Conservation (phyloP, 2,797 vertebrate genomes). For the Enoplosus armatus region DNA sequence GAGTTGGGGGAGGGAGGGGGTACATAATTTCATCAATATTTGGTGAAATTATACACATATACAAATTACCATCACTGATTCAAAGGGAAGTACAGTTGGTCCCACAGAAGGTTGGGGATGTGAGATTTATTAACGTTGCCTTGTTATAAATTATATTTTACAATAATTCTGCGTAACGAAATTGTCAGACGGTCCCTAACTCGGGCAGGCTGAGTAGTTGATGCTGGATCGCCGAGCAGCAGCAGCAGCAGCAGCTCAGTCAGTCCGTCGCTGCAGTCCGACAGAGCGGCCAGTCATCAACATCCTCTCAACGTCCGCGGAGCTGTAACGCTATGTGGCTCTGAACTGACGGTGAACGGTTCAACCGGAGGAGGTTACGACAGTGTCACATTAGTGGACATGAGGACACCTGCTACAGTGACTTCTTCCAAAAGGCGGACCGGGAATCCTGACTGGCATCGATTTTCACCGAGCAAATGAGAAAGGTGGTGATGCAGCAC, state of each 20-base stretch:
- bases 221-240: constrained; percentile 60
- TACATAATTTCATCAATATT: background rate
- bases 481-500: constrained; percentile 80
- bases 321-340: constrained; percentile 44
- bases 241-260: constrained; percentile 19
- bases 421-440: constrained; percentile 53
- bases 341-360: constrained; percentile 19
- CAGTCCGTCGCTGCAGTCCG: constrained; percentile 70
- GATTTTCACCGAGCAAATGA: constrained; percentile 69
- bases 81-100: too few relatives aligned
- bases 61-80: background rate
- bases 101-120: background rate
- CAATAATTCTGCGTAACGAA: background rate
- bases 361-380: background rate
- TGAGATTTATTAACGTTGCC: background rate
- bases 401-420: constrained; percentile 61
- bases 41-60: background rate
- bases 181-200: constrained; percentile 67
- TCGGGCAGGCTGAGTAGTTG: constrained; percentile 57
- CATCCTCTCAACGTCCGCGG: constrained; percentile 49
- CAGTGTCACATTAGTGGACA: constrained; percentile 49
- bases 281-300: constrained; percentile 61
- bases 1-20: background rate
- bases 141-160: background rate
- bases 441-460: constrained; percentile 58